Percentiles rank a stretch among this genome's conserved stretches.
These are phyloP conservation scores for Sminthurinus aureus DNA, from an alignment of 2,888 invertebrate species.

Conservation along the genomic window DNA sequence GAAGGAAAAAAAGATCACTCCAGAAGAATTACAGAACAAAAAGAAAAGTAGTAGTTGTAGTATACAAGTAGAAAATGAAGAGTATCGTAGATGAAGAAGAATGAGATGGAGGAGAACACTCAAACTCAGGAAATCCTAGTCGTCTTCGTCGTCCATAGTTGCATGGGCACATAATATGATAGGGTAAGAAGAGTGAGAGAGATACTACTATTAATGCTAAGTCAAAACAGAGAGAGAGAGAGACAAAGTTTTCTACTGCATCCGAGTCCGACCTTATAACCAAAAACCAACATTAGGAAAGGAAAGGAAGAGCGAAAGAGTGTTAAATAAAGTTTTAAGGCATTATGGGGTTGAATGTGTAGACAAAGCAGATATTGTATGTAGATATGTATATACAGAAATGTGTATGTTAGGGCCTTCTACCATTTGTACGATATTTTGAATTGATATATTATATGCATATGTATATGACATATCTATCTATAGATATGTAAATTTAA, in stretches of 20 bases:
- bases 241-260: constrained; percentile 15
- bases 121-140: constrained; percentile 36
- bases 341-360: neutral
- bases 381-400: neutral
- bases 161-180: constrained; percentile 14
- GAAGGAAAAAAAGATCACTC: constrained; percentile 26
- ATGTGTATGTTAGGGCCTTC: neutral
- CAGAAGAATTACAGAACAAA: constrained; percentile 18
- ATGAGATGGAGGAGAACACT: constrained; percentile 29
- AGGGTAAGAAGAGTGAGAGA: neutral
- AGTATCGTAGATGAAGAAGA: constrained; percentile 14
- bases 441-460: too few species aligned
- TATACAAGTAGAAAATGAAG: neutral
- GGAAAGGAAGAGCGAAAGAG: neutral
- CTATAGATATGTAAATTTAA: neutral
- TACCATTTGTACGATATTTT: neutral
- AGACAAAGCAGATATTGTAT: neutral
- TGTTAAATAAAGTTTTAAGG: constrained; percentile 6
- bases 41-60: too few species aligned
- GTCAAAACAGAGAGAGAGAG: neutral
- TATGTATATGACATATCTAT: neutral
- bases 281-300: neutral
- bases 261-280: constrained; percentile 8
- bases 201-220: neutral
- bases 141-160: constrained; percentile 24